A percentile compares a stretch with the other conserved stretches of the same genome.
These are phyloP conservation scores for Spea bombifrons DNA, from an alignment of 2,113 vertebrate species.

Conservation along the genomic window DNA sequence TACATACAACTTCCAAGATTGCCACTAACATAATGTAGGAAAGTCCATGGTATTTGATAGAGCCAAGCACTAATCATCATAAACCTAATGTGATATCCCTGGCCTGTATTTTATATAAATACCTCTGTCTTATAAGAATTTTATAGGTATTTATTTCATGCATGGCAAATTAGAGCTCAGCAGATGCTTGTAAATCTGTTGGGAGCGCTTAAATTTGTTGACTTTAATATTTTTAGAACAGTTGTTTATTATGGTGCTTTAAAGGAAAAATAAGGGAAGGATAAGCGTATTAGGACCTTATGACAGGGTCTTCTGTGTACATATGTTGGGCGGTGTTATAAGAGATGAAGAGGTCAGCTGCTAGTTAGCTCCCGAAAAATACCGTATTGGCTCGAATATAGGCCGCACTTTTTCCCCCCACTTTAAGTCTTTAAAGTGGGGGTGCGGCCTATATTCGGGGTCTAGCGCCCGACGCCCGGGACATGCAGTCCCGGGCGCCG, in stretches of 20 bases:
- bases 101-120: neutral
- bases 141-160: constrained; percentile 1
- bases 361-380: too few species aligned
- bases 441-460: too few species aligned
- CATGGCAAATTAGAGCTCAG: neutral
- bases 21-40: neutral
- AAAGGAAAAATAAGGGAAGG: neutral
- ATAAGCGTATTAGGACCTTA: neutral
- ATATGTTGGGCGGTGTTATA: too few species aligned
- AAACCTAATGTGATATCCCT: neutral
- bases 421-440: too few species aligned
- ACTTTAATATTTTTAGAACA: constrained; percentile 5
- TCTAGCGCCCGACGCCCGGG: too few species aligned
- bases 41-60: neutral
- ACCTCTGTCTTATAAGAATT: neutral
- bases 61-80: neutral
- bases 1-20: neutral
- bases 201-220: constrained; percentile 10
- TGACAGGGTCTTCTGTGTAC: too few species aligned
- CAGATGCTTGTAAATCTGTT: constrained; percentile 10
- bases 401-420: too few species aligned
- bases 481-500: too few species aligned
- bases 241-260: neutral
- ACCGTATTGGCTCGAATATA: too few species aligned
- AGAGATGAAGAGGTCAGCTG: too few species aligned